A percentile compares a stretch with the other conserved stretches of the same genome.
These are phyloP conservation scores for Nothocercus nigrocapillus DNA, from an alignment of 2,113 vertebrate genomes.

Conservation along the genomic window DNA sequence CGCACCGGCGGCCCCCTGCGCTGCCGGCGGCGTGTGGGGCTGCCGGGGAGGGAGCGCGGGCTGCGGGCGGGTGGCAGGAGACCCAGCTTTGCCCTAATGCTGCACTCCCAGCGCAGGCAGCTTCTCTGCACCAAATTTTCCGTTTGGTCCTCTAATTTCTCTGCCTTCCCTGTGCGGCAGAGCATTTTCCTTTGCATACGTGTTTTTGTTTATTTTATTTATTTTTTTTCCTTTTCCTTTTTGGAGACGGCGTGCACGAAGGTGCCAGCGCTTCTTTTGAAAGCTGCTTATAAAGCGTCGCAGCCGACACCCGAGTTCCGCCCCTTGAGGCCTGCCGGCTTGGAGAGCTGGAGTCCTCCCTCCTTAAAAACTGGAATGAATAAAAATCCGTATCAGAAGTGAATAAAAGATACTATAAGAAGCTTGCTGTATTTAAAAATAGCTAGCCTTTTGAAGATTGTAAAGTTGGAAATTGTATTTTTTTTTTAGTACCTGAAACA, in stretches of 20 bases:
- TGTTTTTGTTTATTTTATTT: not conserved
- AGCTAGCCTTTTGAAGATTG: accelerated
- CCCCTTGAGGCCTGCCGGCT: accelerated
- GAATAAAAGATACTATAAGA: not conserved
- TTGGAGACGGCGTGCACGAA: not conserved
- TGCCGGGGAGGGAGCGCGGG: too few species aligned
- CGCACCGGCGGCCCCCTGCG: not conserved
- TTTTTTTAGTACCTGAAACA: not conserved
- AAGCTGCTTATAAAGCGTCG: not conserved
- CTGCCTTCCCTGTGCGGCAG: accelerated
- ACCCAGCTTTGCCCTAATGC: too few species aligned
- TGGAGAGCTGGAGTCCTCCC: not conserved
- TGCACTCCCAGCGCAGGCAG: too few species aligned
- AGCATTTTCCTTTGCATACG: accelerated
- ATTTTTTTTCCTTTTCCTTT: too few species aligned
- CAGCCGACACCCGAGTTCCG: not conserved
- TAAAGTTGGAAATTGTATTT: not conserved
- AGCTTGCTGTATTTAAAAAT: not conserved
- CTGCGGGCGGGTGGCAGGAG: too few species aligned
- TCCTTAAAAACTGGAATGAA: not conserved
- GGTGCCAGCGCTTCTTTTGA: accelerated
- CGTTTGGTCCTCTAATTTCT: accelerated
- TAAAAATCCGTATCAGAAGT: not conserved
- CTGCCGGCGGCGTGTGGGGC: too few species aligned
- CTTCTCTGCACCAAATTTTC: accelerated